Evolutionary conservation across 2,888 invertebrate genomes (phyloP).

Genomic region (Thymelicus acteon): DNA sequence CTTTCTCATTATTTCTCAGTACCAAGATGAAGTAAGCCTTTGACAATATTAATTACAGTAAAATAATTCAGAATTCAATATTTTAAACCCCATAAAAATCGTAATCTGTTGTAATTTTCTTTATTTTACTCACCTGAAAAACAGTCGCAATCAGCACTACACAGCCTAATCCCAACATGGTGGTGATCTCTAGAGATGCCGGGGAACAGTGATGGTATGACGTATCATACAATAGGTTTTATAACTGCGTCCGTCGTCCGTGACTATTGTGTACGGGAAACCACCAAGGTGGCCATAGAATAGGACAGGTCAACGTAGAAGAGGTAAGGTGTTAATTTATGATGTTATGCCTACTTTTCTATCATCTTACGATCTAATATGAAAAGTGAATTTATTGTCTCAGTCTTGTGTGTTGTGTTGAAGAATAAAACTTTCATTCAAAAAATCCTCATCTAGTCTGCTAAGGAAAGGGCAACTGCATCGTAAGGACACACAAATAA

Average conservation of each 20-base stretch:
- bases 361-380: too few relatives aligned
- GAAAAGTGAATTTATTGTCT: too few relatives aligned
- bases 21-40: too few relatives aligned
- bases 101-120: too few relatives aligned
- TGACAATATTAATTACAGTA: too few relatives aligned
- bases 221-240: constrained; percentile 54
- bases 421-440: too few relatives aligned
- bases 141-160: constrained; percentile 50
- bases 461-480: too few relatives aligned
- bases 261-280: constrained; percentile 69
- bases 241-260: constrained; percentile 57
- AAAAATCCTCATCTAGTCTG: too few relatives aligned
- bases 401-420: too few relatives aligned
- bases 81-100: background rate
- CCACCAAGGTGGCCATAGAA: constrained; percentile 57
- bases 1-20: too few relatives aligned
- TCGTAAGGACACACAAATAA: too few relatives aligned
- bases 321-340: background rate
- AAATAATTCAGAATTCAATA: too few relatives aligned
- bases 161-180: constrained; percentile 56
- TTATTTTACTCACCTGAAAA: constrained; percentile 58
- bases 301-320: constrained; percentile 2
- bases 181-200: constrained; percentile 42
- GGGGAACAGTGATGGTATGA: constrained; percentile 55
- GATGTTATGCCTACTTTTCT: constrained; percentile 13